Evolutionary conservation across 2,797 vertebrate species (phyloP).

Genomic region (Euthynnus affinis): DNA sequence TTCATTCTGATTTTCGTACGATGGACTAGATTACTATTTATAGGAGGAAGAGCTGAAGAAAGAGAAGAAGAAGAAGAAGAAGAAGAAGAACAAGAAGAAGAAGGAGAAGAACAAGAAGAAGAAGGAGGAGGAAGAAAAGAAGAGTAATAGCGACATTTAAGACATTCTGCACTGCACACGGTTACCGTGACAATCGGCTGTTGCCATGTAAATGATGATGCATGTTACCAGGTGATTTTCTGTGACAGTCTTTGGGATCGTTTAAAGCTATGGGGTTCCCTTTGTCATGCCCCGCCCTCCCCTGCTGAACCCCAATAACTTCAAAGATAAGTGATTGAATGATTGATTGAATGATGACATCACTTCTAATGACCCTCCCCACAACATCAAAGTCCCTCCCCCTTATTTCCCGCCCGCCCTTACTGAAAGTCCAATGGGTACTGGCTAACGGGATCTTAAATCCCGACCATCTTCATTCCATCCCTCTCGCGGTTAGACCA

Average conservation of each 20-base stretch:
- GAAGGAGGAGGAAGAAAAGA: constrained; percentile 60
- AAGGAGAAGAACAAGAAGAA: constrained; percentile 55
- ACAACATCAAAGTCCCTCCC: constrained; percentile 43
- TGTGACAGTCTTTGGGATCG: constrained; percentile 84
- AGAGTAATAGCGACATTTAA: constrained; percentile 78
- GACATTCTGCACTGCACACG: constrained; percentile 81
- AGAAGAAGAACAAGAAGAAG: constrained; percentile 50
- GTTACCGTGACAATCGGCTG: constrained; percentile 71
- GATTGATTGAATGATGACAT: constrained; percentile 76
- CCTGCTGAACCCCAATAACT: constrained; percentile 59
- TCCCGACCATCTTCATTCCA: constrained; percentile 37
- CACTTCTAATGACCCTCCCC: constrained; percentile 62
- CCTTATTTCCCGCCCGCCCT: constrained; percentile 31
- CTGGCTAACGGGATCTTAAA: constrained; percentile 31
- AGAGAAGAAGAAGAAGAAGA: constrained; percentile 51
- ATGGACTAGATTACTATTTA: constrained; percentile 74
- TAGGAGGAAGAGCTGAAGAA: constrained; percentile 70
- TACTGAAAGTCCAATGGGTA: constrained; percentile 73
- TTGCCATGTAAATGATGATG: constrained; percentile 76
- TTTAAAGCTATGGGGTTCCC: constrained; percentile 70
- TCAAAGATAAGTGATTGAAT: constrained; percentile 72
- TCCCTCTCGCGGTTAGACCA: constrained; percentile 30
- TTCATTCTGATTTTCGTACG: constrained; percentile 66
- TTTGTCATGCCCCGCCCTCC: constrained; percentile 46
- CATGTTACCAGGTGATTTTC: constrained; percentile 70